phyloP scores from a whole-genome alignment of 2,888 invertebrate genomes.

The Eupithecia exiguata region DNA sequence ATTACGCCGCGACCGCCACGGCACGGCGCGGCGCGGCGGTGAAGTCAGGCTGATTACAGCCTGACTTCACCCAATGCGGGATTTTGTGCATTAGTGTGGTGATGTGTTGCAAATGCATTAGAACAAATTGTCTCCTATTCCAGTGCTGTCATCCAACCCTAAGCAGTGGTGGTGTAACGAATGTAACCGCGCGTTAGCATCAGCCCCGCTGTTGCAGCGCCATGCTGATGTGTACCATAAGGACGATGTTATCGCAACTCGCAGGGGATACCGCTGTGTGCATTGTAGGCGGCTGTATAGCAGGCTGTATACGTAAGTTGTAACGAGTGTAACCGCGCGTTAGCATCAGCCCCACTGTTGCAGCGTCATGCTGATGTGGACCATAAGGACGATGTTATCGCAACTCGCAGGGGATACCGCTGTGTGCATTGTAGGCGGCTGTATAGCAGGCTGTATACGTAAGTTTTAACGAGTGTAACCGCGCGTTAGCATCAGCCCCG shows the following conservation, averaged over 20 bases:
- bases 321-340: constrained; percentile 55
- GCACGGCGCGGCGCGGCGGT: too few relatives aligned
- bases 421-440: constrained; percentile 58
- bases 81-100: too few relatives aligned
- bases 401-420: constrained; percentile 48
- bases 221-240: constrained; percentile 57
- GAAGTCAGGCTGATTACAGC: too few relatives aligned
- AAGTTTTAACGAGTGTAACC: constrained; percentile 62
- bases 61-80: too few relatives aligned
- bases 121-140: background rate
- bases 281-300: constrained; percentile 58
- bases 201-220: constrained; percentile 51
- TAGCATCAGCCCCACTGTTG: constrained; percentile 51
- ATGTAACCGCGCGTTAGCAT: constrained; percentile 54
- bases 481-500: constrained; percentile 50
- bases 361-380: constrained; percentile 54
- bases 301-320: constrained; percentile 65
- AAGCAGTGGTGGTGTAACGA: constrained; percentile 62
- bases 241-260: constrained; percentile 32
- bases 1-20: too few relatives aligned
- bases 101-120: too few relatives aligned
- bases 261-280: constrained; percentile 56
- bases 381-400: constrained; percentile 47
- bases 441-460: constrained; percentile 63
- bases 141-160: constrained; percentile 45